Percentiles rank a stretch among this genome's conserved stretches.
Conservation (phyloP, 2,113 vertebrate species). For the Heteronetta atricapilla region DNA sequence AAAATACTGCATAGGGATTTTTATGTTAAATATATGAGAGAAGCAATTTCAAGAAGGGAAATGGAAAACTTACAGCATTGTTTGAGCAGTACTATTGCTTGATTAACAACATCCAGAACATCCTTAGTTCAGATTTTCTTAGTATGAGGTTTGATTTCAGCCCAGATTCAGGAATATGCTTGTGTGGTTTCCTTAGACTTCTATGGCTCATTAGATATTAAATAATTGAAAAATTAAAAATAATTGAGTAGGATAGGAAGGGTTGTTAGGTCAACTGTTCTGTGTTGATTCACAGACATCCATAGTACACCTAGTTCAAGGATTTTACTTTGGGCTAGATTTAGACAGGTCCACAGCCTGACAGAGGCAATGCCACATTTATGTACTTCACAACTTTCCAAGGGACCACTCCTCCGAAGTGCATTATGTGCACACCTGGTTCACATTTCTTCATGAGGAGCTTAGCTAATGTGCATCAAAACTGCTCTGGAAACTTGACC, state of each 20-base stretch:
- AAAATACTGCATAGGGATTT: conserved; percentile 10
- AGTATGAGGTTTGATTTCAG: neutral
- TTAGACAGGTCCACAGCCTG: neutral
- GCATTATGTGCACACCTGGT: neutral
- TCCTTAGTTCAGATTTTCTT: neutral
- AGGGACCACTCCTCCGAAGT: rapidly evolving
- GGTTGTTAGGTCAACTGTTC: neutral
- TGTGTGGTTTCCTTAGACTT: rapidly evolving
- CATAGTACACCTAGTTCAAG: neutral
- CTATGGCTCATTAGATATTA: too few relatives aligned
- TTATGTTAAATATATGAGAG: conserved; percentile 3
- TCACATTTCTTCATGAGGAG: neutral
- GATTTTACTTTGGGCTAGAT: neutral
- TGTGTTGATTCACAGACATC: neutral
- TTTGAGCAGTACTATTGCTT: neutral
- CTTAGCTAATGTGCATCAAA: neutral
- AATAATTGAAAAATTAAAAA: neutral
- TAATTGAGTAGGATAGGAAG: neutral
- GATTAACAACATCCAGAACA: neutral
- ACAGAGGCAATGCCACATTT: neutral
- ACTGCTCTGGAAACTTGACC: neutral
- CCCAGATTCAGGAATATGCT: neutral
- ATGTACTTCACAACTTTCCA: neutral
- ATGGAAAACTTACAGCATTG: neutral
- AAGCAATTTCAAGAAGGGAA: neutral